phyloP scores from a whole-genome alignment of 2,888 invertebrate genomes.

The Sipunculus nudus region DNA sequence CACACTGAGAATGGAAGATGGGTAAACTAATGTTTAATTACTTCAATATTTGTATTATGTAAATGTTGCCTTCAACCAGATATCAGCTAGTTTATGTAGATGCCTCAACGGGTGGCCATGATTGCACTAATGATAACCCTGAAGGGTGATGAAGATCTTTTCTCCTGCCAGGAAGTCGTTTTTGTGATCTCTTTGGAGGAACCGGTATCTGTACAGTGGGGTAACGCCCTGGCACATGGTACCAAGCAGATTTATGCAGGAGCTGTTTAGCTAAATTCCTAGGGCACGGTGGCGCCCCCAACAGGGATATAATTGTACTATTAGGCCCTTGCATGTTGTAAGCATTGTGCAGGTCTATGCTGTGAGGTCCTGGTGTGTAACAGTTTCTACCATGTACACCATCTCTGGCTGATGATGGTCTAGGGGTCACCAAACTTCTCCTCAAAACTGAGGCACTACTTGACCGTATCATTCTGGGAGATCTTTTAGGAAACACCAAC shows the following conservation, averaged over 20 bases:
- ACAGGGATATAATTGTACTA: conserved; percentile 46
- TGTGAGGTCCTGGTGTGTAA: conserved; percentile 45
- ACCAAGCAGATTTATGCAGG: conserved; percentile 60
- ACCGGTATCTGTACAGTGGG: conserved; percentile 42
- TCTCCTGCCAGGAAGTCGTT: too few relatives aligned
- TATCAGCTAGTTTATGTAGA: too few relatives aligned
- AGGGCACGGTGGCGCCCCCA: conserved; percentile 43
- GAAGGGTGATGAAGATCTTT: too few relatives aligned
- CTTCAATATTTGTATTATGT: too few relatives aligned
- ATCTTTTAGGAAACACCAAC: too few relatives aligned
- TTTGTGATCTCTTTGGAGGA: conserved; percentile 50
- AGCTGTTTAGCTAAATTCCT: conserved; percentile 5
- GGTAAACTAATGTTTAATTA: too few relatives aligned
- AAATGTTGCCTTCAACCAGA: too few relatives aligned
- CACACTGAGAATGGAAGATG: too few relatives aligned
- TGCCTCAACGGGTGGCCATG: too few relatives aligned
- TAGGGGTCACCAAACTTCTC: conserved; percentile 35
- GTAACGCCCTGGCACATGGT: conserved; percentile 61
- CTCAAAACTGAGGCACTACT: too few relatives aligned
- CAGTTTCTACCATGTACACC: conserved; percentile 42
- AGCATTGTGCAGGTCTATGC: conserved; percentile 45
- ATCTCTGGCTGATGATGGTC: conserved; percentile 35
- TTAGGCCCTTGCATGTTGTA: conserved; percentile 50
- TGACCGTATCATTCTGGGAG: too few relatives aligned
- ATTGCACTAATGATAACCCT: too few relatives aligned